Conservation (phyloP, 2,113 vertebrate genomes). For the Calyptommatus sinebrachiatus region DNA sequence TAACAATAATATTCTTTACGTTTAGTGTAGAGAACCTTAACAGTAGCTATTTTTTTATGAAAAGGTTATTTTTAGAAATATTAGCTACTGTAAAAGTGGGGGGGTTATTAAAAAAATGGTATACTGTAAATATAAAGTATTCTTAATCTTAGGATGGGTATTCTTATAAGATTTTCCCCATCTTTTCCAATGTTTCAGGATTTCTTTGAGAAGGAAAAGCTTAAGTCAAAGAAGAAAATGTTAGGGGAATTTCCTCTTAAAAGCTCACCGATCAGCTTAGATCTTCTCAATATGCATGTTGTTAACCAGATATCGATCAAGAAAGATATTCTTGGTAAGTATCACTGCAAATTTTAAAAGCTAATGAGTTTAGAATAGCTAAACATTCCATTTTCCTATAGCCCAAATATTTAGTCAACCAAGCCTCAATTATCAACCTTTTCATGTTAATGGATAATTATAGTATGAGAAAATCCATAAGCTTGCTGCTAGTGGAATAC, state of each 20-base stretch:
- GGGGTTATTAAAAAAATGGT: neutral
- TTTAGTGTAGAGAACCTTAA: too few relatives aligned
- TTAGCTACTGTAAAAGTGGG: neutral
- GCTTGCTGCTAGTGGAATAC: neutral
- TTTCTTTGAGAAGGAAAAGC: constrained; percentile 89
- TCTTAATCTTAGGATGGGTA: neutral
- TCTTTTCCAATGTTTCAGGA: constrained; percentile 72
- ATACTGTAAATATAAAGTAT: neutral
- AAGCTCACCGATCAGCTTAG: constrained; percentile 76
- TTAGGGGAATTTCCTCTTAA: constrained; percentile 59
- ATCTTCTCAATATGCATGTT: constrained; percentile 86
- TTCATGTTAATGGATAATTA: neutral
- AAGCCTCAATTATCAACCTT: neutral
- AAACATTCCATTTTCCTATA: constrained; percentile 23
- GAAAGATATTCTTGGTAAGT: constrained; percentile 78
- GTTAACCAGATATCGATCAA: constrained; percentile 89
- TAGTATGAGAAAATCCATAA: neutral
- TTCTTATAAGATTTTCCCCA: neutral
- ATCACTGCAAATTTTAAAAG: constrained; percentile 9
- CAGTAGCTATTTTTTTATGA: too few relatives aligned
- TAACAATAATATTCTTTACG: too few relatives aligned
- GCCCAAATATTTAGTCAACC: neutral
- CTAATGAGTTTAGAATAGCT: constrained; percentile 24
- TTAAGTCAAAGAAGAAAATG: constrained; percentile 79
- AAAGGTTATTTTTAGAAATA: neutral